Base-by-base conservation (phyloP, 2,797 vertebrate species). In the Alauda arvensis region DNA sequence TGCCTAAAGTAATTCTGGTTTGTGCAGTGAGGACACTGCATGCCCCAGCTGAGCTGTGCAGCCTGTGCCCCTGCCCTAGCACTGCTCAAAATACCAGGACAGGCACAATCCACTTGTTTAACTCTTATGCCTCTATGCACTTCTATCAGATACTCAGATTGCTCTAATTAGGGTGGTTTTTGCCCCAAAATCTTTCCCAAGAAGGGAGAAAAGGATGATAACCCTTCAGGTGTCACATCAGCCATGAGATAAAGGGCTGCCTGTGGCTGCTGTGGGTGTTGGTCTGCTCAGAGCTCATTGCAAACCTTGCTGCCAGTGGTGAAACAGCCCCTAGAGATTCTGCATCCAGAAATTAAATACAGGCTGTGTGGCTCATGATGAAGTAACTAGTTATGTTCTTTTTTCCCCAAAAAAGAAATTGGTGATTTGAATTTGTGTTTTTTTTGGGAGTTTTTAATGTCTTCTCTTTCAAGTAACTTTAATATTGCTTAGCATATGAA, bases 401-500 rank as follows among this genome's bases (percentile, higher is more conserved):
- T 43, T 40, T 6, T 0, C 1, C 2, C 12, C 5, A 0, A 21
- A 2, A 77, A 40, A 74, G 7, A 51, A 77, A 61, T 3, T 28
- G 3, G 5, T 45, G 17, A 8, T 4, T 33, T 78, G n/a, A 2
- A 1, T 10, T 45, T 56, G 25, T 29, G 28, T 12, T 10, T 48
- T 10, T 48, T 42, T 42, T 17, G 15, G 16, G 17, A 17, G 40
- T 42, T 42, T 42, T 42, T 9, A 6, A 43, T 14, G 18, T 34
- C 26, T 65, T 51, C 4, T 56, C 37, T 74, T 78, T 69, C 49
- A 66, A 45, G 21, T 46, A 31, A 23, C 9, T 89, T 79, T 77
- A 56, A 31, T 39, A 20, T 43, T 69, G 52, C 29, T 56, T 74
- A 69, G 12, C 12, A 19, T 48, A n/a, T 39, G 33, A 72, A 67